A percentile compares a stretch with the other conserved stretches of the same genome.
phyloP scores from a whole-genome alignment of 2,888 invertebrate species.

The Apoda limacodes region DNA sequence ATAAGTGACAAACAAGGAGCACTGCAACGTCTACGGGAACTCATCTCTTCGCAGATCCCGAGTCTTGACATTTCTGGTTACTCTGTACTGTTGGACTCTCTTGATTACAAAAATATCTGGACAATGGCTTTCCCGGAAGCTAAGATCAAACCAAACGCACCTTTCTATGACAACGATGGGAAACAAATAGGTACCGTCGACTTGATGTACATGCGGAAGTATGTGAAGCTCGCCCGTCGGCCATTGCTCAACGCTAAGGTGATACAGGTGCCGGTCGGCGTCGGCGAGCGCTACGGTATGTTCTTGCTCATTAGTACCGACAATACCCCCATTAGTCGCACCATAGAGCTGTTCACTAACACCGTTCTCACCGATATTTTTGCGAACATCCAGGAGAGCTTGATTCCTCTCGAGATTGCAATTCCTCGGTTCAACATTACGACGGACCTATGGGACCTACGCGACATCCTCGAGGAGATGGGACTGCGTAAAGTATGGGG shows the following conservation, averaged over 20 bases:
- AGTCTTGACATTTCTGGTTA: conserved; percentile 18
- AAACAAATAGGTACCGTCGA: conserved; percentile 23
- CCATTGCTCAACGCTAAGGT: conserved; percentile 25
- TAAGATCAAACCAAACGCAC: conserved; percentile 13
- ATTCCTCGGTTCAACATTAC: background rate
- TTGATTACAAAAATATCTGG: conserved; percentile 27
- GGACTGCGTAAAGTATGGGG: background rate
- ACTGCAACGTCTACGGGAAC: conserved; percentile 10
- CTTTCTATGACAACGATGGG: conserved; percentile 26
- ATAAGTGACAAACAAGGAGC: conserved; percentile 12
- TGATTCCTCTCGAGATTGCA: background rate
- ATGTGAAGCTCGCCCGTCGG: conserved; percentile 23
- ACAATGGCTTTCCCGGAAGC: conserved; percentile 24
- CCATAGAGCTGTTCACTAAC: conserved; percentile 5
- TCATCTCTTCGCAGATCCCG: conserved; percentile 12
- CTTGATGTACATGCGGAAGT: conserved; percentile 24
- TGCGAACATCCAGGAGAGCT: background rate
- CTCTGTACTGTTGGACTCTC: conserved; percentile 23
- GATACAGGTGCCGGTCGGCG: conserved; percentile 28
- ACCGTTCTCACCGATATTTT: conserved; percentile 24
- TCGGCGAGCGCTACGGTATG: conserved; percentile 19
- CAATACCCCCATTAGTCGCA: conserved; percentile 4
- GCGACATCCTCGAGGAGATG: background rate
- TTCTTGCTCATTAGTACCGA: conserved; percentile 3
- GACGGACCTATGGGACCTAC: background rate